Base-by-base conservation (phyloP, 2,888 invertebrate genomes). In the Limnephilus auricula region DNA sequence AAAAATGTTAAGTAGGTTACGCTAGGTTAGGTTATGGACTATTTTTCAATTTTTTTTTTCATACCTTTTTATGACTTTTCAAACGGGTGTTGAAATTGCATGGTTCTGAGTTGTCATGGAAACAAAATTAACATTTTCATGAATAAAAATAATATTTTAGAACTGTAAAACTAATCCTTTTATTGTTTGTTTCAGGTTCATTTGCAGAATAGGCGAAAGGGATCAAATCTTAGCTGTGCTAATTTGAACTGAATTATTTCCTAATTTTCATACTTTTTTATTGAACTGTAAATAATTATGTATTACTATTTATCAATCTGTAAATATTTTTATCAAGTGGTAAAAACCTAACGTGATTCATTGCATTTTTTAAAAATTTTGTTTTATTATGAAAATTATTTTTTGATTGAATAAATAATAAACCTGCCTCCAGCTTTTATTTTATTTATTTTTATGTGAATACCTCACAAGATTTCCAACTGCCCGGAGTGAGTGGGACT, bases 181-280 rank as follows among this genome's bases (percentile, higher is more conserved):
- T 45, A 30, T n/a, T 37, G 18, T n/a, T 84, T 45, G 65, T 87
- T 87, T 78, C 18, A 37, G 40, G 34, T 85, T 85, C 99, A 99
- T 95, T 95, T 98, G 94, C 96, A 97, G 92, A 95, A 97, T 93
- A 96, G 99, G 78, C 97, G 96, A 92, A 97, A 96, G 93, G 97
- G 96, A 12, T 93, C 94, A 31, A 94, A 96, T 91, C 94, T 97
- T 79, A 96, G 96, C 94, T 95, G 96, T 93, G 90, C 89, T 37
- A 89, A 92, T 90, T 50, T 87, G 6, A 30, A 85, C 65, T 65
- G 65, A 65, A 25, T 65, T 65, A 65, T 18, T 18, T 18, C 18
- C 18, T 6, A 65, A 65, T 65, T 65, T 65, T 65, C 50, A 1
- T 65, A 65, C 25, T 25, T 25, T 65, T 25, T 6, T 65, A 65